Base-by-base conservation (phyloP, 2,797 vertebrate genomes). In the Aselliscus stoliczkanus region DNA sequence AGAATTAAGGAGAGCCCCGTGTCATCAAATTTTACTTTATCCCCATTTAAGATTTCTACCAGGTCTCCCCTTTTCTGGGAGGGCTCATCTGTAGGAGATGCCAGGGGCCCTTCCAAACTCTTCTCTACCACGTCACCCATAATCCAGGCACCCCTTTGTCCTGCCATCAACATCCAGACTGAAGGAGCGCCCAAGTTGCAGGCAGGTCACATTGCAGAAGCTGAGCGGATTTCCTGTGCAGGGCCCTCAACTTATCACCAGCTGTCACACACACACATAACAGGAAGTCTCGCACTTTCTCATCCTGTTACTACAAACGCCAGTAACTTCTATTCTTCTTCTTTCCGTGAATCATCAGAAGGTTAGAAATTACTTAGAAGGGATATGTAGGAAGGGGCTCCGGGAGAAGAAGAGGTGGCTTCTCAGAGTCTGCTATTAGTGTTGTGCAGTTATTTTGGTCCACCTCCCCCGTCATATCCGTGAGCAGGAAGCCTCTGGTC, bases 221-320 rank as follows among this genome's bases (percentile, higher is more conserved):
- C 98, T 95, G 97, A 97, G 98, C 98, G 98, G 98, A 99, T 99
- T 99, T 99, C 99, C 99, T 99, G 98, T 98, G 98, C 97, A 97
- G 96, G 98, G 97, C 98, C 98, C 97, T 98, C 97, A 95, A 98
- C 98, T 99, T 99, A 98, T 99, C 99, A 98, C 69, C 94, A 98
- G 98, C 98, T 98, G 98, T 98, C 98, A 99, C 98, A 98, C 98
- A 98, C 98, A 98, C 97, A 95, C 98, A 98, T 97, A 99, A 99
- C 98, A 99, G 98, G 99, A 99, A 99, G 98, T 98, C 98, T 98
- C 98, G 97, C 96, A 98, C 98, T 99, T 98, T 98, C 98, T 98
- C 98, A 98, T 98, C 98, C 98, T 98, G 98, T 98, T 98, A 97
- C 98, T 97, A 98, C 98, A 98, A 98, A 98, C 89, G 94, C 98